These are phyloP conservation scores for Eurytoma adleriae DNA, from an alignment of 2,888 invertebrate genomes.

Conservation along the genomic window DNA sequence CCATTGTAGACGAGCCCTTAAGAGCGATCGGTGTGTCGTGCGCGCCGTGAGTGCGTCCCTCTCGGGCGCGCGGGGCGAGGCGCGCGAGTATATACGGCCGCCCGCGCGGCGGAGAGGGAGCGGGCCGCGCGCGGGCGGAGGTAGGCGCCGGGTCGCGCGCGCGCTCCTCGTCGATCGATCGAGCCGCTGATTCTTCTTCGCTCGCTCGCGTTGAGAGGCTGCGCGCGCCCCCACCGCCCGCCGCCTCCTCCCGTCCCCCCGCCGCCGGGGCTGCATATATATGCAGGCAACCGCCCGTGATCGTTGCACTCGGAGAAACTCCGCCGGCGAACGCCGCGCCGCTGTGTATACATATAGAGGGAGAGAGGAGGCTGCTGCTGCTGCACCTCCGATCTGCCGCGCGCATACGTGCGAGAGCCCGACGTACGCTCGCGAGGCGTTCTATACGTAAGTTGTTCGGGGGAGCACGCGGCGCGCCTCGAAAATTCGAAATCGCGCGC, in stretches of 20 bases:
- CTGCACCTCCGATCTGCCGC: neutral
- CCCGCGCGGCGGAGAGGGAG: neutral
- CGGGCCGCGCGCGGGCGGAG: neutral
- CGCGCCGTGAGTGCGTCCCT: neutral
- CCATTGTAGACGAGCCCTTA: conserved; percentile 43
- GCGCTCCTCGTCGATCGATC: conserved; percentile 58
- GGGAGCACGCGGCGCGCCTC: too few relatives aligned
- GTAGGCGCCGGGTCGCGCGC: conserved; percentile 53
- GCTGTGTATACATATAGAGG: neutral
- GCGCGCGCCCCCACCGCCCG: conserved; percentile 11
- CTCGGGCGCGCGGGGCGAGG: neutral
- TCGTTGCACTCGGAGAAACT: conserved; percentile 14
- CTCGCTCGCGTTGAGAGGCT: conserved; percentile 30
- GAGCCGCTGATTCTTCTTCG: conserved; percentile 59
- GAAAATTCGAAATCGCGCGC: too few relatives aligned
- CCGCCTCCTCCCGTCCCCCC: neutral
- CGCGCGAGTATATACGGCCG: neutral
- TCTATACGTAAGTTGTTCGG: too few relatives aligned
- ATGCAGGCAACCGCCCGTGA: neutral
- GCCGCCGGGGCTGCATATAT: neutral
- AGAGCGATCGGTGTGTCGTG: conserved; percentile 35
- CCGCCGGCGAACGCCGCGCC: neutral
- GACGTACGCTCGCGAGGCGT: too few relatives aligned
- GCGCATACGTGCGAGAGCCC: neutral
- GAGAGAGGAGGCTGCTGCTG: neutral